Evolutionary conservation across 30 jellyfish, hydroid and myxozoan species (phyloP), one percentile per base, ranked within the genome.

Genomic region (Morbakka virulenta): DNA sequence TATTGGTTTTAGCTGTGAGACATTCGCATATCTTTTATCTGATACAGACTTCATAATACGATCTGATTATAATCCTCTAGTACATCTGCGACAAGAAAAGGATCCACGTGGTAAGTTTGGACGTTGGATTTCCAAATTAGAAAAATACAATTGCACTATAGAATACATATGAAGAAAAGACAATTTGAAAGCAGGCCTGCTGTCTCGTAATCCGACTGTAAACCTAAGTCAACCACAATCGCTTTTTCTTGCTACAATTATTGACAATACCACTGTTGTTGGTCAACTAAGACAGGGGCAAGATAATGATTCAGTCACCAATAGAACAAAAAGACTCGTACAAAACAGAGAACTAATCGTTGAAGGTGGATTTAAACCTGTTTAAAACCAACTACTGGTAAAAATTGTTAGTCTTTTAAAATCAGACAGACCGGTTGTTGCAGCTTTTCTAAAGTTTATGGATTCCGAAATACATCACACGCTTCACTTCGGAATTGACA

Each of bases 341-440:
- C 52, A 20, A 14, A 57, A 57, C 32, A 50, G 87, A 4, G 28
- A 20, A 12, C 26, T 24, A 13, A 67, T 77, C 2, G 12, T 53
- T 1, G 25, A 77, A 32, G 88, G 88, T 26, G 32, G 82, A 4
- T 48, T 77, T 14, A 62, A 77, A 64, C 80, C 73, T 4, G 61
- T 77, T 28, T 50, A 33, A 13, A 62, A 62, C 17, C 88, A 77
- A 52, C 63, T 73, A 2, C 62, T 57, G 35, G 34, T 73, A 25
- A 75, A 73, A 51, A 51, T 49, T 52, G 88, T 32, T 32, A 47
- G 62, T 17, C 57, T 77, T 21, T 61, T 76, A n/a, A 77, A 77
- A 31, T 77, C 82, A 13, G 82, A 80, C 11, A 52, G 82, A n/a
- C 88, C 88, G 48, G 72, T 77, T 24, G 22, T 77, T 29, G 80